These are phyloP conservation scores for Patiria pectinifera DNA, from an alignment of 53 echinoderm and acorn worm genomes.

Conservation along the genomic window DNA sequence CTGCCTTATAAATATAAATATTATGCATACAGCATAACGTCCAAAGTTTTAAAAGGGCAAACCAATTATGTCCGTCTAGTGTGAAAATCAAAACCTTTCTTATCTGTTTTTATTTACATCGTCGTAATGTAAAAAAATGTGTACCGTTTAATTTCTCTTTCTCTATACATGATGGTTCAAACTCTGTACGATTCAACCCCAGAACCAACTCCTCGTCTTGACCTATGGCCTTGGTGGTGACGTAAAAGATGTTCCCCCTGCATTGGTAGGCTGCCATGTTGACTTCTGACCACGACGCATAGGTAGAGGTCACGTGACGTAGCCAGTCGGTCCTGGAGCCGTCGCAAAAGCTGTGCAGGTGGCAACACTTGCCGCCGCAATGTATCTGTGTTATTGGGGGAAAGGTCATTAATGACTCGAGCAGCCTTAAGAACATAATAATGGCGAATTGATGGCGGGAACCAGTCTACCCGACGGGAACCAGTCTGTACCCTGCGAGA, in stretches of 20 bases:
- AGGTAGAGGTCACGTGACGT: conserved; percentile 48
- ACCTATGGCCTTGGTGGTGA: conserved; percentile 52
- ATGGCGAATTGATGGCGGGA: too few relatives aligned
- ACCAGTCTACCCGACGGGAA: too few relatives aligned
- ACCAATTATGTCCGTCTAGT: background rate
- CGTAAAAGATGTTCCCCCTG: conserved; percentile 33
- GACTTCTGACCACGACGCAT: conserved; percentile 32
- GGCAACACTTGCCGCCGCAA: conserved; percentile 5
- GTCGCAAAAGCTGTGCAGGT: background rate
- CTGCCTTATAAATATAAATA: too few relatives aligned
- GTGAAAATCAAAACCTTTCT: background rate
- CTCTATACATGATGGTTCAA: background rate
- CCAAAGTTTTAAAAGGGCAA: too few relatives aligned
- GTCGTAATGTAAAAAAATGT: background rate
- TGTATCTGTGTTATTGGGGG: background rate
- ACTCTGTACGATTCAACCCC: conserved; percentile 3
- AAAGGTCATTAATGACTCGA: too few relatives aligned
- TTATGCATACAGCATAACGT: too few relatives aligned
- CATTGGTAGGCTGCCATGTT: conserved; percentile 58
- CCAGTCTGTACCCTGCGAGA: too few relatives aligned
- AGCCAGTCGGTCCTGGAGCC: conserved; percentile 33
- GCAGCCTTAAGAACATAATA: too few relatives aligned
- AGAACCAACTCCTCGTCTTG: conserved; percentile 36
- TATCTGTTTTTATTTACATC: too few relatives aligned
- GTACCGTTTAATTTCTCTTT: background rate